Percentiles rank a stretch among this genome's conserved stretches.
phyloP scores from a whole-genome alignment of 2,888 invertebrate species.

The Lucinisca nassula region DNA sequence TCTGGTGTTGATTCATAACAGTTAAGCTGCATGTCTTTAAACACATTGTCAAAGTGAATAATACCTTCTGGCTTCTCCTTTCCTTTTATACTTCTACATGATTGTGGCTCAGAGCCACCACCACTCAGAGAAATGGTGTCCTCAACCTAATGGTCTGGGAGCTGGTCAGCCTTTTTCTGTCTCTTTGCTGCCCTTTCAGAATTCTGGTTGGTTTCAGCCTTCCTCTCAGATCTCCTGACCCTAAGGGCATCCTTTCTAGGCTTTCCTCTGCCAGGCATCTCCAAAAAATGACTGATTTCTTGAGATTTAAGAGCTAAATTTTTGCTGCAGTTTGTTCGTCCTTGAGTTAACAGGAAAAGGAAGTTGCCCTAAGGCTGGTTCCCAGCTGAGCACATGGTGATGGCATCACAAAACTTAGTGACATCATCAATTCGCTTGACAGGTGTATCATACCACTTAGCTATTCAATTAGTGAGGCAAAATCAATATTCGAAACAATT shows the following conservation, averaged over 20 bases:
- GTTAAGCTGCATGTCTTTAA: not conserved
- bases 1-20: not conserved
- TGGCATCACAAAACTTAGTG: not conserved
- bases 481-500: not conserved
- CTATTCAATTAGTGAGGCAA: not conserved
- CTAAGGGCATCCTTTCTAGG: conserved; percentile 4
- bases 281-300: not conserved
- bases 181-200: not conserved
- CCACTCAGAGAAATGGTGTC: not conserved
- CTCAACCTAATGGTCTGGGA: not conserved
- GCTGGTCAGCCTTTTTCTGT: not conserved
- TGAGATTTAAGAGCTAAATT: not conserved
- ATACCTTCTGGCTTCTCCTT: conserved; percentile 10
- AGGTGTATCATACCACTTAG: not conserved
- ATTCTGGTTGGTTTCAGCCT: not conserved
- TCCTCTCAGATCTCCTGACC: not conserved
- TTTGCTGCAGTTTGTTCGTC: not conserved
- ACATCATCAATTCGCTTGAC: not conserved
- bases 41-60: conserved; percentile 16
- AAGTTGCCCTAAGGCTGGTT: not conserved
- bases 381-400: not conserved
- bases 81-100: not conserved
- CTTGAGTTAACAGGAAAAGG: not conserved
- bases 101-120: not conserved
- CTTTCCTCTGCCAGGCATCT: not conserved